phyloP scores from a whole-genome alignment of 30 jellyfish, hydroid and myxozoan genomes.

The Aurelia aurita complex sp. Pacific region DNA sequence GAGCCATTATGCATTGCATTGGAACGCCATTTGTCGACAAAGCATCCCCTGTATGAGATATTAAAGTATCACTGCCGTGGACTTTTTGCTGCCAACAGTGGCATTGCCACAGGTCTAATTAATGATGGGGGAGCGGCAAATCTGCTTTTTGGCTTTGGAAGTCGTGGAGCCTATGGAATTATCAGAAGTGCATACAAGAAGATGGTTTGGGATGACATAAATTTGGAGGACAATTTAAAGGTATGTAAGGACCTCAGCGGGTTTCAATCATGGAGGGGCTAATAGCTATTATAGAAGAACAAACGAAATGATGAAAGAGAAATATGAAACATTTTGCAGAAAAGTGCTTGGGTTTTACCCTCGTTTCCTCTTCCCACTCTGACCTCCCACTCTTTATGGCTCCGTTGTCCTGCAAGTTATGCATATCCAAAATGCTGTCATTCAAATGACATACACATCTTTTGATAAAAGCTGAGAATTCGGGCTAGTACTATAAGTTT shows the following conservation, averaged over 20 bases:
- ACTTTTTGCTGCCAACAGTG: constrained; percentile 21
- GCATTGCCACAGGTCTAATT: constrained; percentile 1
- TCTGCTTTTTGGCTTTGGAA: constrained; percentile 10
- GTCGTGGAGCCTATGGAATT: constrained; percentile 10
- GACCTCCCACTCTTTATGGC: too few relatives aligned
- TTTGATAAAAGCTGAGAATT: too few relatives aligned
- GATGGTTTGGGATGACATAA: constrained; percentile 47
- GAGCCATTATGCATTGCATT: constrained; percentile 74
- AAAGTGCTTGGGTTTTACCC: too few relatives aligned
- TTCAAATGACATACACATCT: too few relatives aligned
- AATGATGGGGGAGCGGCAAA: not conserved
- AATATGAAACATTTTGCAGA: too few relatives aligned
- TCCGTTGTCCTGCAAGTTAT: too few relatives aligned
- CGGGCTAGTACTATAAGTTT: too few relatives aligned
- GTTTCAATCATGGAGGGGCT: too few relatives aligned
- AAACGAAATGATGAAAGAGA: too few relatives aligned
- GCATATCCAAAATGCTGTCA: too few relatives aligned
- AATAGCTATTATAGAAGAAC: too few relatives aligned
- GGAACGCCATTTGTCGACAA: constrained; percentile 60
- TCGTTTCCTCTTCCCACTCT: too few relatives aligned
- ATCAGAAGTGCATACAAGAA: constrained; percentile 6
- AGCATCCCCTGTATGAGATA: constrained; percentile 80
- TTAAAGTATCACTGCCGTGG: constrained; percentile 81
- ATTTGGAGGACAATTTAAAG: constrained; percentile 22
- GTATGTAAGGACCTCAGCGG: not conserved